Conservation (phyloP, 2,113 vertebrate genomes). For the Xenopus borealis region DNA sequence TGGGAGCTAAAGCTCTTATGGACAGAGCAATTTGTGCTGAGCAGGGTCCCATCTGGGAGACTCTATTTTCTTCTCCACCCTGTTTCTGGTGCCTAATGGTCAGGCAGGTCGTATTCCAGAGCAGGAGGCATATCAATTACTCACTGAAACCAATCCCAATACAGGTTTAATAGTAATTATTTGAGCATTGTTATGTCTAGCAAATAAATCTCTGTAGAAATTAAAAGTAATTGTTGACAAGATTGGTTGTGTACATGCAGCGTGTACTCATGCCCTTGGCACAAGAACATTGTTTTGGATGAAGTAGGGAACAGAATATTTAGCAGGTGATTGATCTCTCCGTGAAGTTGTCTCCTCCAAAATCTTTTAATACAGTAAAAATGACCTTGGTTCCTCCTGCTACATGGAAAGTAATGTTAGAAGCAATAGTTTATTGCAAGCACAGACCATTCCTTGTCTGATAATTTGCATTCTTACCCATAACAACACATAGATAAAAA, state of each 20-base stretch:
- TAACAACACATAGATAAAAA: too few species aligned
- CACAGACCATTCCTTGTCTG: too few species aligned
- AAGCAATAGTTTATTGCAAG: too few species aligned
- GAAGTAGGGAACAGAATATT: background rate
- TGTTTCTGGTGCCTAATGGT: constrained; percentile 27
- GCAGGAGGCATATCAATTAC: constrained; percentile 13
- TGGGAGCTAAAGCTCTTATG: constrained; percentile 36
- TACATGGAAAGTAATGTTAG: too few species aligned
- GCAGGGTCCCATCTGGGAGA: constrained; percentile 30
- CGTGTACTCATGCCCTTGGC: background rate
- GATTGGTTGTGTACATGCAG: background rate
- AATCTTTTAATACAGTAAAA: too few species aligned
- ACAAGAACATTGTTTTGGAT: background rate
- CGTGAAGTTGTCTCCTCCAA: too few species aligned
- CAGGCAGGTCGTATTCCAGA: constrained; percentile 22
- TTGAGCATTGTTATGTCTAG: background rate
- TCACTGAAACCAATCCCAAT: background rate
- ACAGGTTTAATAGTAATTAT: background rate
- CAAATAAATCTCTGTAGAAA: background rate
- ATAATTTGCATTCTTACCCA: too few species aligned
- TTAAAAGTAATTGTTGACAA: background rate
- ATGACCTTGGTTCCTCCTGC: too few species aligned
- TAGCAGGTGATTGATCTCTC: too few species aligned
- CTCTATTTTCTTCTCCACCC: constrained; percentile 26
- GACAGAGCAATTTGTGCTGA: constrained; percentile 38